Evolutionary conservation across 1,140 invertebrate genomes (phyloP).

Genomic region (Asbolus verrucosus): DNA sequence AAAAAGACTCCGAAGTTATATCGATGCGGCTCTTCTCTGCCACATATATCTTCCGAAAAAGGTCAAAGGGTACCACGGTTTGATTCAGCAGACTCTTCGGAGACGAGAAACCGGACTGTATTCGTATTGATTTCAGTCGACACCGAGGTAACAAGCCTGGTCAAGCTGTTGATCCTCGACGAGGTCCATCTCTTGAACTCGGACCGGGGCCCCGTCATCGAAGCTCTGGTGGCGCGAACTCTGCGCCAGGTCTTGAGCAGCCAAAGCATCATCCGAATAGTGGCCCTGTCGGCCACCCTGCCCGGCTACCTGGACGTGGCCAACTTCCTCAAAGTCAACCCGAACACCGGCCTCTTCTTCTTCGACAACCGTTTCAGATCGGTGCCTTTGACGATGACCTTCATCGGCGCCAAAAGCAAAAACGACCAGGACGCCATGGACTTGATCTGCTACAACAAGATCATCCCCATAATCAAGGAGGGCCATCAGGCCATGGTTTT

Average conservation of each 20-base stretch:
- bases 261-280: constrained; percentile 97
- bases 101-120: too few relatives aligned
- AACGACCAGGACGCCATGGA: constrained; percentile 84
- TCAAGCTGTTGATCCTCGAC: constrained; percentile 97
- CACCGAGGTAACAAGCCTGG: constrained; percentile 89
- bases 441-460: constrained; percentile 93
- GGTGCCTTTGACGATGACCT: constrained; percentile 93
- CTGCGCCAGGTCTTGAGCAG: constrained; percentile 94
- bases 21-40: too few relatives aligned
- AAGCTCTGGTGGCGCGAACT: constrained; percentile 96
- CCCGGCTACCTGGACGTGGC: constrained; percentile 99
- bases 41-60: too few relatives aligned
- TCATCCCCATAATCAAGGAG: constrained; percentile 85
- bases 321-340: constrained; percentile 93
- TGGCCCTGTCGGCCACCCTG: constrained; percentile 97
- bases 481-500: constrained; percentile 99
- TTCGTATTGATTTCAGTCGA: constrained; percentile 87
- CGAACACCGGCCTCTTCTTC: constrained; percentile 93
- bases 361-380: constrained; percentile 93
- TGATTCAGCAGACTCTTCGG: too few relatives aligned
- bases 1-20: too few relatives aligned
- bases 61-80: too few relatives aligned
- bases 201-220: constrained; percentile 97
- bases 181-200: constrained; percentile 98
- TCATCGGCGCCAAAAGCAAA: constrained; percentile 91